phyloP scores from a whole-genome alignment of 2,797 vertebrate genomes.

The Coregonus suidteri region DNA sequence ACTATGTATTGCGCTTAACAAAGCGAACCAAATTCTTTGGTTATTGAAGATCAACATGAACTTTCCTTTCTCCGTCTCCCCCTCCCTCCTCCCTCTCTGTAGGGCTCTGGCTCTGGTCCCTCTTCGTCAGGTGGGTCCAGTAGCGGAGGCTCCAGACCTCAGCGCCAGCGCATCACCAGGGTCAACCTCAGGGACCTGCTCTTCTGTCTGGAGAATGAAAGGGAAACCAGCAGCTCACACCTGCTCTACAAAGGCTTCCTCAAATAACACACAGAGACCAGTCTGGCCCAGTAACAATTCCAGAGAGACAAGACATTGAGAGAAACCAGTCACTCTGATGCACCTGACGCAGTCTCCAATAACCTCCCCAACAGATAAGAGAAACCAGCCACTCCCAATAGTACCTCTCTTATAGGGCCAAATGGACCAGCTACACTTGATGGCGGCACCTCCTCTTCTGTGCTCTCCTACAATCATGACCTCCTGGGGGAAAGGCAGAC shows the following conservation, averaged over 20 bases:
- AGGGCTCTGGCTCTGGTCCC: conserved; percentile 84
- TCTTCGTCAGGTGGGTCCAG: conserved; percentile 81
- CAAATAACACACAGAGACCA: conserved; percentile 78
- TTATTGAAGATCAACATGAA: no score
- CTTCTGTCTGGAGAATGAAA: conserved; percentile 97
- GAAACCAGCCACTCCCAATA: neutral
- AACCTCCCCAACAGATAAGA: neutral
- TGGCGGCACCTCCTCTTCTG: neutral
- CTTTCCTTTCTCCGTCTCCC: conserved; percentile 73
- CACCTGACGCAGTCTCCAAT: neutral
- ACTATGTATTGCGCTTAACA: neutral
- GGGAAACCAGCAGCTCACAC: conserved; percentile 88
- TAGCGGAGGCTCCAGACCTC: conserved; percentile 75
- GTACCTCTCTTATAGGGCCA: neutral
- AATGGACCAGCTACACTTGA: neutral
- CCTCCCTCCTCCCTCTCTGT: conserved; percentile 15
- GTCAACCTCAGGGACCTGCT: conserved; percentile 99
- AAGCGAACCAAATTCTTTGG: no score
- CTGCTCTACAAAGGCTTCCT: conserved; percentile 95
- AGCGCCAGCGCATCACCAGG: conserved; percentile 91
- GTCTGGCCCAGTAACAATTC: neutral
- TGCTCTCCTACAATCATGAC: neutral
- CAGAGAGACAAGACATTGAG: neutral
- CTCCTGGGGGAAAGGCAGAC: neutral
- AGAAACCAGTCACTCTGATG: neutral